Percentiles rank a stretch among this genome's conserved stretches.
These are phyloP conservation scores for Zaprionus davidi DNA, from an alignment of 1,140 invertebrate species.

Conservation along the genomic window DNA sequence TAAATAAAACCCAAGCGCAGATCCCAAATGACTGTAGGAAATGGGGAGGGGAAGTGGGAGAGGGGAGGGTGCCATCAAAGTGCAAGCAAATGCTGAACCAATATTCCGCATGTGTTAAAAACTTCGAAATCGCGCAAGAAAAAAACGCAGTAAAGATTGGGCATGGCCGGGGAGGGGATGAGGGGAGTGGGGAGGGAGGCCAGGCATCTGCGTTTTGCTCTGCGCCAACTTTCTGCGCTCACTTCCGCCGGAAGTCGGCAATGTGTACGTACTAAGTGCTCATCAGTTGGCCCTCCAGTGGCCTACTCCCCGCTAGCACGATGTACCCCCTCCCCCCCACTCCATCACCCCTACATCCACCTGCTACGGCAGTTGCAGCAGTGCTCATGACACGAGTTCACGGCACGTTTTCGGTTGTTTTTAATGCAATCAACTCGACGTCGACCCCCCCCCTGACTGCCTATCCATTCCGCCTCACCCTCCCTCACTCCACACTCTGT, in stretches of 20 bases:
- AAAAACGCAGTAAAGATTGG: not conserved
- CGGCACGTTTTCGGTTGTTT: constrained; percentile 60
- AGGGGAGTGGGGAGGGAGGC: not conserved
- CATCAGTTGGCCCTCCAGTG: constrained; percentile 40
- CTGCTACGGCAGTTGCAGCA: constrained; percentile 30
- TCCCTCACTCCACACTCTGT: not conserved
- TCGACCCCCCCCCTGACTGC: not conserved
- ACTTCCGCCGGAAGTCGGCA: constrained; percentile 58
- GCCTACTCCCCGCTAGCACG: not conserved
- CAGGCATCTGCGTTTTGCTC: constrained; percentile 1
- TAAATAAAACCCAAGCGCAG: constrained; percentile 29
- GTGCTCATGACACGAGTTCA: constrained; percentile 49
- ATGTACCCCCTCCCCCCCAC: not conserved
- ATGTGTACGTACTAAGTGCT: constrained; percentile 59
- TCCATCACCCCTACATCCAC: not conserved
- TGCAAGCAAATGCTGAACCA: constrained; percentile 27
- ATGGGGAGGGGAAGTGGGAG: not conserved
- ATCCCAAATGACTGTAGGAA: not conserved
- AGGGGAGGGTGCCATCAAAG: constrained; percentile 9
- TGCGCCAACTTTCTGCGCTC: constrained; percentile 33
- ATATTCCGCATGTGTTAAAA: constrained; percentile 8
- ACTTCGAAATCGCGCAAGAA: not conserved
- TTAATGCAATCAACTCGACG: constrained; percentile 60
- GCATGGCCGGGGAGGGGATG: not conserved
- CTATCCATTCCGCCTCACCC: not conserved